Evolutionary conservation across 2,888 invertebrate genomes (phyloP).

Genomic region (Euzophera pinguis): DNA sequence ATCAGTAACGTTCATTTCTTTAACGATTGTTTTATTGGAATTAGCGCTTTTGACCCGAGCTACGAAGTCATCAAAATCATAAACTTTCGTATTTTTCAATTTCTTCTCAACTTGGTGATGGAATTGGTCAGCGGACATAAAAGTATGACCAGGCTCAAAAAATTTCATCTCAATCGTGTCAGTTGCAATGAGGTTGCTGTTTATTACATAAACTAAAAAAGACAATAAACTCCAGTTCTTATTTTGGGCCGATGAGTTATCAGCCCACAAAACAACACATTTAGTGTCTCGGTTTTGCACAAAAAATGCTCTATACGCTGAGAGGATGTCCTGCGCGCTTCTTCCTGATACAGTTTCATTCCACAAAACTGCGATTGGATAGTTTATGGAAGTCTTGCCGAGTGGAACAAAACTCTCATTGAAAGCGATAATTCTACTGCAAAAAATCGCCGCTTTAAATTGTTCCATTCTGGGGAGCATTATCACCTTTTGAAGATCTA

Average conservation of each 20-base stretch:
- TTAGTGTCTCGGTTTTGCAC: not conserved
- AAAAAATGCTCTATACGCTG: not conserved
- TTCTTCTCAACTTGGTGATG: not conserved
- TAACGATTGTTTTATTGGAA: not conserved
- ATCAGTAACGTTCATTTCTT: not conserved
- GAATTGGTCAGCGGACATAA: not conserved
- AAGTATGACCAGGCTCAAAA: not conserved
- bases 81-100: not conserved
- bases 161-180: not conserved
- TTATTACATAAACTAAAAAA: slow-evolving; percentile 12
- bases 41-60: not conserved
- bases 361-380: slow-evolving; percentile 10
- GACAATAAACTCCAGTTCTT: slow-evolving; percentile 17
- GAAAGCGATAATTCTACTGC: slow-evolving; percentile 16
- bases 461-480: slow-evolving; percentile 15
- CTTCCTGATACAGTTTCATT: slow-evolving; percentile 17
- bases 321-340: slow-evolving; percentile 14
- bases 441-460: slow-evolving; percentile 14
- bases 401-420: slow-evolving; percentile 24
- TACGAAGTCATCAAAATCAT: not conserved
- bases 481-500: slow-evolving; percentile 17
- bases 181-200: slow-evolving; percentile 4
- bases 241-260: slow-evolving; percentile 18
- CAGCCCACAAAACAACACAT: slow-evolving; percentile 10
- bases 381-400: slow-evolving; percentile 2